Evolutionary conservation across 1,140 invertebrate genomes (phyloP), one percentile per base, ranked within the genome.

Genomic region (Calephelis virginiensis): DNA sequence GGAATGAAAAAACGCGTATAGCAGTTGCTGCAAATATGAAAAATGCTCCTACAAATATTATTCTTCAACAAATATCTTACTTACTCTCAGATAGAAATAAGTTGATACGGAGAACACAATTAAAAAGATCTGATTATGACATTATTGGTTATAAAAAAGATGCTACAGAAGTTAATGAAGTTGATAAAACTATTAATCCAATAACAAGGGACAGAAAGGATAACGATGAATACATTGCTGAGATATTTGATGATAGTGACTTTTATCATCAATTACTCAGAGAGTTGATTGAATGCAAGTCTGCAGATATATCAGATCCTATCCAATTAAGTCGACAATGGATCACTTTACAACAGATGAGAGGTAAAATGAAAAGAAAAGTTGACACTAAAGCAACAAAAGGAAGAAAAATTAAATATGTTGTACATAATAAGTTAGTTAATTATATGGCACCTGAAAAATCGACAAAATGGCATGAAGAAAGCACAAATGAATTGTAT

Each of bases 191-290:
- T 68, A 69, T 82, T n/a, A 82, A 80, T 70, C 75, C 77, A 53
- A 68, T 71, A 66, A 73, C 63, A 68, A 85, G 75, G 75, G 86
- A 83, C 64, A 77, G 86, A 14, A 90, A 91, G 77, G 86, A 91
- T 28, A 73, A 87, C 46, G 93, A 95, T 77, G 94, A 95, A 73
- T 94, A 95, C 72, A 95, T 97, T 86, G 68, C 89, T 0, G 97
- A 99, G 92, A 96, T 99, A 80, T 99, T 97, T 92, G 98, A 99
- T 86, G 98, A 99, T 86, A 96, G 96, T 85, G 98, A 99, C 86
- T 99, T 99, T 85, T 99, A 99, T 92, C 97, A 99, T 88, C 96
- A 98, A 80, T 85, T 99, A 17, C 89, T 99, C 37, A 92, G 97
- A 68, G 97, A 99, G 82, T 91, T 99, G 12, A 98, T 99, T 73